Percentiles rank a stretch among this genome's conserved stretches.
These are phyloP conservation scores for Ochotona curzoniae DNA, from an alignment of 2,113 vertebrate species.

Conservation along the genomic window DNA sequence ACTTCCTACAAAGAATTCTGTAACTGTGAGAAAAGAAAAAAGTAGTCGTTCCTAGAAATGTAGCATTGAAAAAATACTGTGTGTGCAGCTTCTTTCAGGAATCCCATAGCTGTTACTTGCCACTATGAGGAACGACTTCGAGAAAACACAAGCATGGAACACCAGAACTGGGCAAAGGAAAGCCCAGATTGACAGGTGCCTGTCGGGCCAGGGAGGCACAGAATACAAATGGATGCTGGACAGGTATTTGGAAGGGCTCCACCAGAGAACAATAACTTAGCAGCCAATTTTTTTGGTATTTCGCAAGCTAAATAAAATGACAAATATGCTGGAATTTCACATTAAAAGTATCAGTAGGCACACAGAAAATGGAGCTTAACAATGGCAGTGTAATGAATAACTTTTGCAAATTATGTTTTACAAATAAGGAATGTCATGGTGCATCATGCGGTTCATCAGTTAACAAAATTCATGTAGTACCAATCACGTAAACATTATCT, in stretches of 20 bases:
- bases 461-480: background rate
- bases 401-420: background rate
- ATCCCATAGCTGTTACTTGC: background rate
- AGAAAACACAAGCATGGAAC: background rate
- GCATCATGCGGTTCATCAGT: background rate
- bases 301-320: slow-evolving; percentile 4
- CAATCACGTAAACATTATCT: background rate
- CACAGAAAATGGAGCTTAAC: background rate
- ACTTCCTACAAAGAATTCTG: background rate
- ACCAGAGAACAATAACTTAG: background rate
- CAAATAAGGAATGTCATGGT: background rate
- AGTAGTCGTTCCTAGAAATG: background rate
- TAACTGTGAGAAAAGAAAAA: background rate
- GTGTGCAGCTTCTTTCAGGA: background rate
- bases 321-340: background rate
- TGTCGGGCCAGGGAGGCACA: background rate
- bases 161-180: background rate
- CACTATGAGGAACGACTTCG: background rate
- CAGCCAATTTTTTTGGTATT: background rate
- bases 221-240: background rate
- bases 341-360: background rate
- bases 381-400: background rate
- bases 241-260: background rate
- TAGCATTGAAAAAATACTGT: background rate
- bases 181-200: background rate